phyloP scores from a whole-genome alignment of 1,140 invertebrate species.

The Lutraria rhynchaena region DNA sequence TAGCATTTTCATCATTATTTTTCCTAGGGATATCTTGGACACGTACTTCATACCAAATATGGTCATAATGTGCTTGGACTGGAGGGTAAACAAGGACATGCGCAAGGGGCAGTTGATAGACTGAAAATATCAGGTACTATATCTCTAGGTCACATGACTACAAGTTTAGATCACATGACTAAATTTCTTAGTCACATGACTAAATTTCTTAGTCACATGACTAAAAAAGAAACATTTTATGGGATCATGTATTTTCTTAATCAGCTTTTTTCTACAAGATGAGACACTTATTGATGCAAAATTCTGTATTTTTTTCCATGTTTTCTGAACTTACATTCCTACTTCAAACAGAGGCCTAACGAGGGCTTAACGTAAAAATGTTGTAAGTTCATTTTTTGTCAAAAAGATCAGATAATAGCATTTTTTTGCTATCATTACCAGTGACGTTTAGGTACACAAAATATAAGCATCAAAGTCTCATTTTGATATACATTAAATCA shows the following conservation, averaged over 20 bases:
- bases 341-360: neutral
- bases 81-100: constrained; percentile 66
- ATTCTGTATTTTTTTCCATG: neutral
- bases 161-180: no score
- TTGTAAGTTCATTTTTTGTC: no score
- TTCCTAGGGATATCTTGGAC: constrained; percentile 77
- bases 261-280: neutral
- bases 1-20: no score
- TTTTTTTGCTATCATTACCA: no score
- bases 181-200: no score
- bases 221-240: neutral
- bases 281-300: neutral
- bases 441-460: no score
- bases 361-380: no score
- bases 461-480: no score
- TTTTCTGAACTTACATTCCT: neutral
- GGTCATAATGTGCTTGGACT: constrained; percentile 71
- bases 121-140: constrained; percentile 61
- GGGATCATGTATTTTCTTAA: neutral
- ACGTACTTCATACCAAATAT: constrained; percentile 67
- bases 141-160: neutral
- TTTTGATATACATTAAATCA: no score
- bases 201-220: no score
- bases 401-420: no score
- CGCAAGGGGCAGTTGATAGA: constrained; percentile 65